phyloP scores from a whole-genome alignment of 2,888 invertebrate genomes.

The Drosophila paramelanica region DNA sequence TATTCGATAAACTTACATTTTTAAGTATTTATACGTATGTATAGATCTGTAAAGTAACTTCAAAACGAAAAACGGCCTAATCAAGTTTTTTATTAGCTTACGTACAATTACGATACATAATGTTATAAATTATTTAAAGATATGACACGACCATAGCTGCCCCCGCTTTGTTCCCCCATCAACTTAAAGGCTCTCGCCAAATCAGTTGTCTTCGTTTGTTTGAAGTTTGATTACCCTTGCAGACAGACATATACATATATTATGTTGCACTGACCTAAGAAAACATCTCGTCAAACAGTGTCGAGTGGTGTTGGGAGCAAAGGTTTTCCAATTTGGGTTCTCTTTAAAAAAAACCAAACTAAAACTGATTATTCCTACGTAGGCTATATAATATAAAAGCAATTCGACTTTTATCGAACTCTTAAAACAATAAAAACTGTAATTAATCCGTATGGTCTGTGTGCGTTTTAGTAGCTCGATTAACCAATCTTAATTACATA shows the following conservation, averaged over 20 bases:
- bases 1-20: constrained; percentile 48
- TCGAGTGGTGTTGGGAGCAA: not conserved
- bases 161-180: not conserved
- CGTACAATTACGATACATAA: constrained; percentile 59
- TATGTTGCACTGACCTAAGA: not conserved
- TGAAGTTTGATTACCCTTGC: constrained; percentile 8
- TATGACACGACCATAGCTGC: constrained; percentile 14
- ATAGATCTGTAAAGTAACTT: constrained; percentile 64
- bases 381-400: not conserved
- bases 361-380: not conserved
- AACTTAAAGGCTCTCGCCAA: not conserved
- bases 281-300: not conserved
- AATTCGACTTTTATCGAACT: not conserved
- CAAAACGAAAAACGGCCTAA: constrained; percentile 57
- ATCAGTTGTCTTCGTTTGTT: constrained; percentile 1
- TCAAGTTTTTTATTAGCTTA: constrained; percentile 78
- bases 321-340: not conserved
- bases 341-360: not conserved
- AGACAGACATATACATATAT: not conserved
- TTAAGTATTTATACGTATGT: constrained; percentile 55
- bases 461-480: no score
- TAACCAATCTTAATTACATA: not conserved
- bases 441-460: not conserved
- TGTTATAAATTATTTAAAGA: constrained; percentile 50
- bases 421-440: no score